These are phyloP conservation scores for Anableps anableps DNA, from an alignment of 2,797 vertebrate species.

Conservation along the genomic window DNA sequence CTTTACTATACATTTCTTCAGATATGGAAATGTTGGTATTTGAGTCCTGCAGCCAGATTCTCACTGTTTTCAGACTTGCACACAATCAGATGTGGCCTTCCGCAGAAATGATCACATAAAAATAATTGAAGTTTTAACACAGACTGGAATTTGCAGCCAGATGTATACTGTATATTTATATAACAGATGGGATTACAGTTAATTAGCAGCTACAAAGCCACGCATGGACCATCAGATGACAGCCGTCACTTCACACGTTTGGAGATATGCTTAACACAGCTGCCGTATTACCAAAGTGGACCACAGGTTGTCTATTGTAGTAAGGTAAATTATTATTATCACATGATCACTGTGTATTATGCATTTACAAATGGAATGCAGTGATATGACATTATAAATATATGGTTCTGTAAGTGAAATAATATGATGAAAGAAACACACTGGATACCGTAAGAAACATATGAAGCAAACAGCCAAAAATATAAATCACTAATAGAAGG, in stretches of 20 bases:
- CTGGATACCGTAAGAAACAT: background rate
- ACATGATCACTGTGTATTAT: background rate
- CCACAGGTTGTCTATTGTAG: background rate
- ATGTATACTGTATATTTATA: background rate
- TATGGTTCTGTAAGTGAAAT: background rate
- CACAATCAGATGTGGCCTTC: background rate
- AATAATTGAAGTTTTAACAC: background rate
- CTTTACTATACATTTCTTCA: background rate
- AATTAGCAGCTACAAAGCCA: slow-evolving; percentile 4
- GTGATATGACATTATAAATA: background rate
- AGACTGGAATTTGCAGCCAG: background rate
- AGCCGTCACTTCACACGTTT: background rate
- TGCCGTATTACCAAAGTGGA: background rate
- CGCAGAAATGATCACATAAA: background rate
- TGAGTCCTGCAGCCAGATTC: background rate
- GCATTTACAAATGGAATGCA: background rate
- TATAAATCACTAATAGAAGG: background rate
- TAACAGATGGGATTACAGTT: background rate
- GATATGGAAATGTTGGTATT: background rate
- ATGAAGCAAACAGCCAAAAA: background rate
- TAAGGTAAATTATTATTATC: background rate
- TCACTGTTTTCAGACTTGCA: background rate
- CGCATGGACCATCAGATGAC: background rate
- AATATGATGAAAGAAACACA: background rate
- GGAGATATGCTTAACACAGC: background rate